Evolutionary conservation across 2,113 vertebrate genomes (phyloP), one percentile per base, ranked within the genome.

Genomic region (Gadus chalcogrammus): DNA sequence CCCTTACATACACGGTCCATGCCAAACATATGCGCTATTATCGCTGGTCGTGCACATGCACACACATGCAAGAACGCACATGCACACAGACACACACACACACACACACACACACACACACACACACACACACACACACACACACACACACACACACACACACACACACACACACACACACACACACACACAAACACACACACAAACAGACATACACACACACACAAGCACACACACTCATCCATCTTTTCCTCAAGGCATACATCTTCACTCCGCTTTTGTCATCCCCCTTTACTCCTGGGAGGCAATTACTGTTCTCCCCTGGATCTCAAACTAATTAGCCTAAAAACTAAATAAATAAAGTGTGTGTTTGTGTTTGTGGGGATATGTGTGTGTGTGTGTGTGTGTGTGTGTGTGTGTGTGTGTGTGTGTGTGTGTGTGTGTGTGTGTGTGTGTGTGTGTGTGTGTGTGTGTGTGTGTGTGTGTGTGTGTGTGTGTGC

Each of bases 301-400:
- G 91, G 91, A 92, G 81, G 80, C 90, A 92, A 93, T 93, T 93
- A 92, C 82, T 75, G 83, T 88, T 88, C 89, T 88, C 81, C 91
- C 88, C 81, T 81, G 89, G 88, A 89, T n/a, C 84, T 82, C 74
- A 71, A 86, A 85, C 87, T 91, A 92, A 93, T 92, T 92, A 92
- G 87, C 85, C 88, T 87, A 73, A 90, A 90, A 91, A 90, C 85
- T 89, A 82, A 91, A 92, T 91, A 92, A 92, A 91, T n/a, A n/a
- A n/a, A n/a, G n/a, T n/a, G n/a, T n/a, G n/a, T n/a, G n/a, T n/a
- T n/a, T n/a, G n/a, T n/a, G n/a, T n/a, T n/a, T n/a, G n/a, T n/a
- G n/a, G n/a, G n/a, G n/a, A n/a, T n/a, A n/a, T n/a, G n/a, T n/a
- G n/a, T n/a, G n/a, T n/a, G n/a, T n/a, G n/a, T n/a, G n/a, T n/a